Evolutionary conservation across 2,888 invertebrate species (phyloP).

Genomic region (Onthophagus sagittarius): DNA sequence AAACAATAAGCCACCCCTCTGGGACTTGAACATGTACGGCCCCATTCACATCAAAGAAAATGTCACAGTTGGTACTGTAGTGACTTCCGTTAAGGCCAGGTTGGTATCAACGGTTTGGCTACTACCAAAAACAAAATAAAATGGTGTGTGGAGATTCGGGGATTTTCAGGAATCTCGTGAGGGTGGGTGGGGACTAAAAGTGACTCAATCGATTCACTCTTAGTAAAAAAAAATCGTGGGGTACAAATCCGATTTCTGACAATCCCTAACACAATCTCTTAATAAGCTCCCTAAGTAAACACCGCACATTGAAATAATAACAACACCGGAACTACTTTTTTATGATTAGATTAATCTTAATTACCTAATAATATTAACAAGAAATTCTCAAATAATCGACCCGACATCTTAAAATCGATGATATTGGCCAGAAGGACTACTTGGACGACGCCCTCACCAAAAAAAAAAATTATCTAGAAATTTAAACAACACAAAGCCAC

Average conservation of each 20-base stretch:
- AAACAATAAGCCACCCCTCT: constrained; percentile 97
- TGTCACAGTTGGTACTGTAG: constrained; percentile 98
- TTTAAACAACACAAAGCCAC: background rate
- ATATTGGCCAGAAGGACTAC: background rate
- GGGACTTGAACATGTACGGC: constrained; percentile 93
- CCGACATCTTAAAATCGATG: background rate
- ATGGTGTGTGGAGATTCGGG: constrained; percentile 39
- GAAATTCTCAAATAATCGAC: background rate
- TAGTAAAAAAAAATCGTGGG: no score
- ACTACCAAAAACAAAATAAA: constrained; percentile 7
- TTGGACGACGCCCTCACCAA: constrained; percentile 22
- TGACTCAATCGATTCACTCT: constrained; percentile 25
- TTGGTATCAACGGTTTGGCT: constrained; percentile 62
- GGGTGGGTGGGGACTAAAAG: constrained; percentile 33
- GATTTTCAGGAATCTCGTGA: constrained; percentile 51
- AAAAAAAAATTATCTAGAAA: background rate
- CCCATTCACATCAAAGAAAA: constrained; percentile 98
- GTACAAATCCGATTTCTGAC: no score
- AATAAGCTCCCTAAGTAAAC: no score
- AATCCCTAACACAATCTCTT: no score
- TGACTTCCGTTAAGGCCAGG: constrained; percentile 98
- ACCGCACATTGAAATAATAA: no score
- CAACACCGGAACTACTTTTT: no score
- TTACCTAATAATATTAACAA: background rate
- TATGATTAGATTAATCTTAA: background rate